A percentile compares a stretch with the other conserved stretches of the same genome.
phyloP scores from a whole-genome alignment of 2,797 vertebrate genomes.

The Pipistrellus nathusii region DNA sequence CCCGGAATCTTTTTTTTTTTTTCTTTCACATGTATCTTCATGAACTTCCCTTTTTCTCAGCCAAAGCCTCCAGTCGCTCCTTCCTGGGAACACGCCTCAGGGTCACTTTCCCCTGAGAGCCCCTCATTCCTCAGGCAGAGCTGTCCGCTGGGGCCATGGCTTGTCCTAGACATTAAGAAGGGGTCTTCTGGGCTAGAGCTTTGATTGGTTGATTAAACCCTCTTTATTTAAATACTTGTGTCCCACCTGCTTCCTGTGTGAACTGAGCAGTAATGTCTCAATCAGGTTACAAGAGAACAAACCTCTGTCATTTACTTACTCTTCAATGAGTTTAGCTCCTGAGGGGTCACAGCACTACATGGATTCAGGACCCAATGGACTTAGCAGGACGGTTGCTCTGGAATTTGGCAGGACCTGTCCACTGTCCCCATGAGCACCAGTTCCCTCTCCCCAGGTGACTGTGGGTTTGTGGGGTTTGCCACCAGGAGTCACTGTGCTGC shows the following conservation, averaged over 20 bases:
- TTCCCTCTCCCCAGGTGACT: background rate
- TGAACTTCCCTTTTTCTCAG: background rate
- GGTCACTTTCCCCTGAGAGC: no score
- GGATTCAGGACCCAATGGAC: fast-evolving
- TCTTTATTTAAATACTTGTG: background rate
- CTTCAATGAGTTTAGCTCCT: background rate
- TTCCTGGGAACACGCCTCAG: background rate
- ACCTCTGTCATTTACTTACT: background rate
- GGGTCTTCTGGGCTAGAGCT: background rate
- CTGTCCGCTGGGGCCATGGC: background rate
- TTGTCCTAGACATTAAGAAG: background rate
- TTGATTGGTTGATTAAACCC: background rate
- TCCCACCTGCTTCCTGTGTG: background rate
- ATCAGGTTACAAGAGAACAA: background rate
- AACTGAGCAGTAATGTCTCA: background rate
- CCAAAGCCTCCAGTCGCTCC: background rate
- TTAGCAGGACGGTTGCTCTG: background rate
- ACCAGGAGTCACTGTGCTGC: background rate
- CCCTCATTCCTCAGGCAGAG: no score
- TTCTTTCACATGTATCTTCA: background rate
- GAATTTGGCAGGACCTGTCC: background rate
- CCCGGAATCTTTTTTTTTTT: background rate
- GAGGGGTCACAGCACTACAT: fast-evolving
- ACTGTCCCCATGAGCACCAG: fast-evolving
- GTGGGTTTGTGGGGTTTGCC: background rate